These are phyloP conservation scores for Denticeps clupeoides DNA, from an alignment of 2,797 vertebrate genomes.

Conservation along the genomic window DNA sequence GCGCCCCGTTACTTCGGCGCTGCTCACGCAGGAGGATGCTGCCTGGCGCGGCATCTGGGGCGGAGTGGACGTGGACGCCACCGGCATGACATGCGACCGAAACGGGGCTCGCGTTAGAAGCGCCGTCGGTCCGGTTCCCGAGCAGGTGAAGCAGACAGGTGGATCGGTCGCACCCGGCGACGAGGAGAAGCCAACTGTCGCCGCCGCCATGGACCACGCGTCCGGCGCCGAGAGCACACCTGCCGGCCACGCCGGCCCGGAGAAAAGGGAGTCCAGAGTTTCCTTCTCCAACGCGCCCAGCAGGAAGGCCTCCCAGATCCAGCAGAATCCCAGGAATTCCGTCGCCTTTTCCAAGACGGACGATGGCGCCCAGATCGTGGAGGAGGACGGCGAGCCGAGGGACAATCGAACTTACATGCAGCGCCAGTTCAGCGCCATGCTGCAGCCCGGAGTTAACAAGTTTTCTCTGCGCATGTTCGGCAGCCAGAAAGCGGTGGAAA, in stretches of 20 bases:
- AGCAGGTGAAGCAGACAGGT: conserved; percentile 53
- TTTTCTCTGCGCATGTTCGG: conserved; percentile 98
- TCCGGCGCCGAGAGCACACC: conserved; percentile 36
- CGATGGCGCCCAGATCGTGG: conserved; percentile 64
- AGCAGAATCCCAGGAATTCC: conserved; percentile 42
- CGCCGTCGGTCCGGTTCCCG: conserved; percentile 51
- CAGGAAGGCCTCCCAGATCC: conserved; percentile 40
- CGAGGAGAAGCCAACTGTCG: conserved; percentile 29
- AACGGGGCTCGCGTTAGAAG: conserved; percentile 72
- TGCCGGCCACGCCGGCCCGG: conserved; percentile 22
- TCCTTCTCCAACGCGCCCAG: conserved; percentile 56
- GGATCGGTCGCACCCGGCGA: conserved; percentile 39
- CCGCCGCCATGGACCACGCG: conserved; percentile 48
- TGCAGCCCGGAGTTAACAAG: conserved; percentile 96
- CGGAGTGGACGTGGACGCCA: conserved; percentile 30
- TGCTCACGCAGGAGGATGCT: conserved; percentile 43
- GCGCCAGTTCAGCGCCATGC: conserved; percentile 86
- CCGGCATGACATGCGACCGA: conserved; percentile 65
- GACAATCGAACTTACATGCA: conserved; percentile 88
- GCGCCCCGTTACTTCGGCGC: conserved; percentile 35
- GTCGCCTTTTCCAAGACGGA: conserved; percentile 53
- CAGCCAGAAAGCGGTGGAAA: conserved; percentile 92
- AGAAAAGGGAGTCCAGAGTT: conserved; percentile 64
- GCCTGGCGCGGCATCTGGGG: conserved; percentile 21
- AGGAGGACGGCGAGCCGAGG: conserved; percentile 64